Base-by-base conservation (phyloP, 2,888 invertebrate species). In the Rutpela maculata region DNA sequence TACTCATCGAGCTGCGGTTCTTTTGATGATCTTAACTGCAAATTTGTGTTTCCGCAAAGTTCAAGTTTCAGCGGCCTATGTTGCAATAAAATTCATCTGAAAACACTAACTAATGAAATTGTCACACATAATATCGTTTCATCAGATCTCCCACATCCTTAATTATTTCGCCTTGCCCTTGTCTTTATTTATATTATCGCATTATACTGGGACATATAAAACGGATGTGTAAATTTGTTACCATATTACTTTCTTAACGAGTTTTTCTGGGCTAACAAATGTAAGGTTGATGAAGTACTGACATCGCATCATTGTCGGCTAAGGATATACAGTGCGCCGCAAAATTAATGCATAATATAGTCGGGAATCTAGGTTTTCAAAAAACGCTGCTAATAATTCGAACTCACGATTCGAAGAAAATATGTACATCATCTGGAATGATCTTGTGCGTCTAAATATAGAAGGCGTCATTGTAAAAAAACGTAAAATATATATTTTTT, bases 1-100 rank as follows among this genome's bases (percentile, higher is more conserved):
- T 15, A 65, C 59, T 71, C 75, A 74, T 50, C 43, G 62, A 38
- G 17, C 50, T 50, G 77, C 77, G 77, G 77, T 70, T 65, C 74
- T 57, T 77, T 77, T 77, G 74, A 74, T 74, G 68, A 69, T 69
- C n/a, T 69, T 60, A 59, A 22, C 22, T 19, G 15, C 60, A 60
- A 66, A 66, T 66, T 66, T 22, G 60, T 19, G 57, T 66, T 68
- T 75, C 68, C 75, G 62, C 62, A 26, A 69, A 63, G 56, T 55
- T 55, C 43, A 59, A 63, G 72, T 55, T 63, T 15, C 62, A 11
- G 26, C 17, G 69, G 11, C 11, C 6, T 18, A 50, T 57, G 65
- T 67, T 26, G 74, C 69, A 74, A 68, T 11, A 15, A 17, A 38
- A 60, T 43, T 26, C 17, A 3, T 19, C 31, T 55, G 67, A 55